Conservation (phyloP, 2,888 invertebrate genomes). For the Agrotis clavis region DNA sequence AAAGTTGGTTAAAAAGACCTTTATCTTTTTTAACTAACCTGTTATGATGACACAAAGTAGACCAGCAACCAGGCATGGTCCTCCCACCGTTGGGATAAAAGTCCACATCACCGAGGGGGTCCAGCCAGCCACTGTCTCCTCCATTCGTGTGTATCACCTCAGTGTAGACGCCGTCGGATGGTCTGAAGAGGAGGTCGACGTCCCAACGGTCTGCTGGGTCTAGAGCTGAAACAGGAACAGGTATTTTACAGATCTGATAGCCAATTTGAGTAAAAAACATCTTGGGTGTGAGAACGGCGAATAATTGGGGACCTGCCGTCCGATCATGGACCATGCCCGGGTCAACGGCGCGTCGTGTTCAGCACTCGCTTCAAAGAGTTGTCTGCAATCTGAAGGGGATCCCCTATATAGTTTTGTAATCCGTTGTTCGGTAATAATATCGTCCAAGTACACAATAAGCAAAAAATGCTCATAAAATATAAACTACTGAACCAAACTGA, state of each 20-base stretch:
- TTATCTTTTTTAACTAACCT: constrained; percentile 62
- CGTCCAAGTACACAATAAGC: too few relatives aligned
- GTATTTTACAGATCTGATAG: background rate
- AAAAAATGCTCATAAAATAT: too few relatives aligned
- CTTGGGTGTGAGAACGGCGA: too few relatives aligned
- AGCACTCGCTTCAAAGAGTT: too few relatives aligned
- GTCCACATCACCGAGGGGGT: constrained; percentile 68
- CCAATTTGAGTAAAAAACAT: background rate
- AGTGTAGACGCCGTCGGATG: constrained; percentile 69
- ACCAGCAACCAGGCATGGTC: constrained; percentile 72
- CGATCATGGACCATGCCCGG: too few relatives aligned
- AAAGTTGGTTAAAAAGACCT: too few relatives aligned
- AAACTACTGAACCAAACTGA: too few relatives aligned
- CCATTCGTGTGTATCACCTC: constrained; percentile 77
- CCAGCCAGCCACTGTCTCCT: constrained; percentile 65
- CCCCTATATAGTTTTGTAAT: too few relatives aligned
- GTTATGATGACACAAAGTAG: constrained; percentile 69
- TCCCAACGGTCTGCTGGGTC: constrained; percentile 75
- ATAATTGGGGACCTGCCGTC: too few relatives aligned
- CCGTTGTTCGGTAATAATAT: too few relatives aligned
- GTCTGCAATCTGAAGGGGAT: too few relatives aligned
- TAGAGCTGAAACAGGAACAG: constrained; percentile 30
- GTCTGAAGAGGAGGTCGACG: constrained; percentile 60
- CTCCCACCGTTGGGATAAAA: constrained; percentile 77
- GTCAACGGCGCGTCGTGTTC: too few relatives aligned